Base-by-base conservation (phyloP, 2,888 invertebrate genomes). In the Blastobasis adustella region DNA sequence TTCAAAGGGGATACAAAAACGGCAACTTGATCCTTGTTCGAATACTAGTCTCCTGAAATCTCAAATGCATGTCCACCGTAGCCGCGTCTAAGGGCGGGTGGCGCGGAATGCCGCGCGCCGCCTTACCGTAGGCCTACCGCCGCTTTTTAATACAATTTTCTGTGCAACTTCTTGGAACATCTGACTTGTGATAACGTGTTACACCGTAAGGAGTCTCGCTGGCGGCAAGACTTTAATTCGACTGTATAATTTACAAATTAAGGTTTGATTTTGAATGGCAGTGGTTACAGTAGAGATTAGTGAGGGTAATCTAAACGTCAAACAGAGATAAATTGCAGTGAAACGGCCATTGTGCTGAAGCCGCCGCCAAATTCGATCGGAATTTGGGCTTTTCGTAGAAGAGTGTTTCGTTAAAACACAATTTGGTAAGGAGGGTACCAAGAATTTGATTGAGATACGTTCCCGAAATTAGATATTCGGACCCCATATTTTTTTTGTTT, bases 231-330 rank as follows among this genome's bases (percentile, higher is more conserved):
- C 9, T 36, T 45, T 45, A 0, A 8, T 23, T 45, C 45, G 4
- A 8, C 10, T 8, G 39, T 47, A 36, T 40, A 23, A 23, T 23
- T 23, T 23, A 23, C 23, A 23, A 23, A 23, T 23, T 23, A 23
- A 23, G 23, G 23, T 23, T 23, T 23, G 23, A 23, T 23, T 23
- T 23, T 3, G 23, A 23, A 23, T 23, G 23, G 23, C 23, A 3
- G 23, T 23, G 23, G 23, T 23, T 23, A 23, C 23, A 23, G 23
- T 23, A 23, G 23, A 23, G 23, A 3, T 23, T 1, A 23, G 23
- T 36, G 50, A 50, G 37, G 46, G 10, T 42, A 47, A 51, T 51
- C 51, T 51, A 51, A 43, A 47, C 39, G 51, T 51, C 51, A 47
- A 46, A 36, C 9, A 36, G 47, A 43, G 51, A 51, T 51, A 43